Conservation (phyloP, 2,888 invertebrate species). For the Ecliptopera silaceata region DNA sequence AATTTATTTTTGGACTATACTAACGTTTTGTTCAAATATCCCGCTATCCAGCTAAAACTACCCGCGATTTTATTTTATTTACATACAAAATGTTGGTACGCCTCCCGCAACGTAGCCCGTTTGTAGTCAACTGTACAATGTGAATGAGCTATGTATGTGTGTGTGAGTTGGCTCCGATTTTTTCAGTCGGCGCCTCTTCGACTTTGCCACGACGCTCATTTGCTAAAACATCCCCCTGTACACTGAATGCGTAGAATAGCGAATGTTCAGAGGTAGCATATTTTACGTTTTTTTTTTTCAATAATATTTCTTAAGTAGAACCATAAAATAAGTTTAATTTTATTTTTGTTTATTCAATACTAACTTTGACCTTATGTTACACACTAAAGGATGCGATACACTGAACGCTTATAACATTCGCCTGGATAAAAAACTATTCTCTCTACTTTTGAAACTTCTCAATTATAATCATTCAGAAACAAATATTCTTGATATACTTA, state of each 20-base stretch:
- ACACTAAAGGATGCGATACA: too few relatives aligned
- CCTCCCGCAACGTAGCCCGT: constrained; percentile 7
- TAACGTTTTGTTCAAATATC: constrained; percentile 2
- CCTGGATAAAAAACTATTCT: too few relatives aligned
- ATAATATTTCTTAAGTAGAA: too few relatives aligned
- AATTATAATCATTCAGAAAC: too few relatives aligned
- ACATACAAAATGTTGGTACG: constrained; percentile 14
- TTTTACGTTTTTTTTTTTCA: too few relatives aligned
- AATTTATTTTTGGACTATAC: neutral
- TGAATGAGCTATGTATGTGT: constrained; percentile 28
- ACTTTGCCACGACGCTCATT: constrained; percentile 67
- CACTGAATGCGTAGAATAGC: constrained; percentile 43
- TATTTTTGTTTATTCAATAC: too few relatives aligned
- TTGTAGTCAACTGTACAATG: constrained; percentile 14
- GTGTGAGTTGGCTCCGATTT: constrained; percentile 51
- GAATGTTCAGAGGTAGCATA: constrained; percentile 40
- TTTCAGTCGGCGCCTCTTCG: constrained; percentile 57
- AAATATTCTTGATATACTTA: too few relatives aligned
- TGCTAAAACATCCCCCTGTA: constrained; percentile 71
- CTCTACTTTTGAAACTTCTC: too few relatives aligned
- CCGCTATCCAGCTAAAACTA: neutral
- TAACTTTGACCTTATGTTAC: too few relatives aligned
- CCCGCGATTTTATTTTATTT: constrained; percentile 14
- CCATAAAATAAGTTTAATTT: too few relatives aligned
- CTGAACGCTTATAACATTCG: too few relatives aligned